Base-by-base conservation (phyloP, 2,888 invertebrate genomes). In the Drosophila macrospina region DNA sequence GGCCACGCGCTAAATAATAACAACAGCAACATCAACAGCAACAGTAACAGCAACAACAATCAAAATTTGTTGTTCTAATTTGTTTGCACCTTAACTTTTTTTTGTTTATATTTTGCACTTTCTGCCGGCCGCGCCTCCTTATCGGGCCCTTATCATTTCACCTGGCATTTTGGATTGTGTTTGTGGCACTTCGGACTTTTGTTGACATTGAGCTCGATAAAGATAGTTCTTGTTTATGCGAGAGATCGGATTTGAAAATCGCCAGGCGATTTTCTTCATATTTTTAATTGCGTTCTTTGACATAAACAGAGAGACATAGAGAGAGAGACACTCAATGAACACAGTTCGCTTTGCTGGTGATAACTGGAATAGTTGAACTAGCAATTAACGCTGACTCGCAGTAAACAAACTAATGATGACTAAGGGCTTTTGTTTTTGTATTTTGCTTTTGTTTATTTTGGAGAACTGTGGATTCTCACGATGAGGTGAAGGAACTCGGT, bases 141-240 rank as follows among this genome's bases (percentile, higher is more conserved):
- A 84, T 84, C 69, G 67, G 68, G 20, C 66, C 51, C 79, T 78
- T 84, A 80, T 86, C 81, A 47, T 13, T 30, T 30, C 5, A 7
- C 15, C 32, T 32, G 32, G 30, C 42, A 26, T 30, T 20, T 20
- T 39, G 34, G 34, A 13, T 34, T 36, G 20, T 61, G 15, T 48
- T 63, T 63, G 44, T 44, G 65, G 56, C 69, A 66, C 63, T 66
- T 73, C 56, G 68, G 63, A 70, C 65, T 70, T 63, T 72, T 73
- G 69, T 74, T 86, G 72, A 73, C 84, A 86, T 80, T 83, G 75
- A 71, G 66, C 28, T 24, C 42, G 50, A 69, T 74, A 48, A 56
- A 45, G 16, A 52, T 16, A 37, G 26, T 10, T 5, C 37, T 4
- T 24, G 20, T 36, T 24, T 26, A 41, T 28, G 11, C 11, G 26